Conservation (phyloP, 2,797 vertebrate genomes). For the Arremon aurantiirostris region DNA sequence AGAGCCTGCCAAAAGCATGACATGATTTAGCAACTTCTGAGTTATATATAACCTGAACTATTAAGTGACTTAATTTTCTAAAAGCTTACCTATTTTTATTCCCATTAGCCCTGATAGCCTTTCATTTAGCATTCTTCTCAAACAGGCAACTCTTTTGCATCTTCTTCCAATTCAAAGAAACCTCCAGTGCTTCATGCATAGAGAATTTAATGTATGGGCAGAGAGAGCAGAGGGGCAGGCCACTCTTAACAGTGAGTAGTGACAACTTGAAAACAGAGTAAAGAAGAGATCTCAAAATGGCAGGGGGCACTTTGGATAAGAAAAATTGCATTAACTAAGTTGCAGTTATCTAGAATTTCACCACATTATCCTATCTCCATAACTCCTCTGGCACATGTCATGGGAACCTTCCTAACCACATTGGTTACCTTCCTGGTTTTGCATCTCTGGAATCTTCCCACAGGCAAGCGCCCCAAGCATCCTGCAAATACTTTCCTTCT, state of each 20-base stretch:
- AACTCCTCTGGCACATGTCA: background rate
- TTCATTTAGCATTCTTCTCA: background rate
- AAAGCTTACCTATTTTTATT: slow-evolving; percentile 35
- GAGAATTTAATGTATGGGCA: background rate
- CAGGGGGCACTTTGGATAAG: background rate
- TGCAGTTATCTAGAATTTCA: background rate
- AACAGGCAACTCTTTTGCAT: background rate
- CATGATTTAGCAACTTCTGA: slow-evolving; percentile 9
- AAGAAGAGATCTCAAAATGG: background rate
- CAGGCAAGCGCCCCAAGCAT: background rate
- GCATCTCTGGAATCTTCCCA: background rate
- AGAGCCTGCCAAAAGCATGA: slow-evolving; percentile 15
- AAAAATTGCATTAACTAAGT: background rate
- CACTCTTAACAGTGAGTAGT: background rate
- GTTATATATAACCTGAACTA: slow-evolving; percentile 43
- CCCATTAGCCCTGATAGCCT: background rate
- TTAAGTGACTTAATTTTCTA: slow-evolving; percentile 48
- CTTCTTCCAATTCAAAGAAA: background rate
- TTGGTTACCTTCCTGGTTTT: slow-evolving; percentile 19
- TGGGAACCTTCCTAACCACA: slow-evolving; percentile 11
- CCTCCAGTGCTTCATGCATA: background rate
- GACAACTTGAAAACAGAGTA: background rate
- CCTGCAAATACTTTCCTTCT: background rate
- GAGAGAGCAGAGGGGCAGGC: background rate
- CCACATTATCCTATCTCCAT: background rate